phyloP scores from a whole-genome alignment of 53 echinoderm and acorn worm genomes.

The Luidia sarsii region DNA sequence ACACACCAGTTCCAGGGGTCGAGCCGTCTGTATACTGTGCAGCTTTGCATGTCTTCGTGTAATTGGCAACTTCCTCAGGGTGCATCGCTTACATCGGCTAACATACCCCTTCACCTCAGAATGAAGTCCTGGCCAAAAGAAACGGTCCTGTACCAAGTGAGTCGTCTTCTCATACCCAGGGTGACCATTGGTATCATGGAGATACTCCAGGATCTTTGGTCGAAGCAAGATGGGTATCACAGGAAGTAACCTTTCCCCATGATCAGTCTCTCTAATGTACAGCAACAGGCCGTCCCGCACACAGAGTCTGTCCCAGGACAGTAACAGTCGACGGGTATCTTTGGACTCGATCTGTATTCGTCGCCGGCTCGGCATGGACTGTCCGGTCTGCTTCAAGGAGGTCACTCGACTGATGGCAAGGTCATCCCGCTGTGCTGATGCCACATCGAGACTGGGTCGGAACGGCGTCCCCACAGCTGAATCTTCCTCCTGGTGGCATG shows the following conservation, averaged over 20 bases:
- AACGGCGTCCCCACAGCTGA: background rate
- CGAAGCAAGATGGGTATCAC: conserved; percentile 1
- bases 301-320: background rate
- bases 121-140: conserved; percentile 19
- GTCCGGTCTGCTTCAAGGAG: background rate
- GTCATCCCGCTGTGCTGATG: background rate
- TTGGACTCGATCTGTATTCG: background rate
- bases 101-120: background rate
- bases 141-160: conserved; percentile 4
- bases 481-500: no score
- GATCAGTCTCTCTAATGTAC: background rate
- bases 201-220: background rate
- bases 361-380: background rate
- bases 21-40: background rate
- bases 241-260: background rate
- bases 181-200: conserved; percentile 32
- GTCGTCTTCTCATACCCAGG: conserved; percentile 7
- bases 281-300: background rate
- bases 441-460: background rate
- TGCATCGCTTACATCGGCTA: conserved; percentile 3
- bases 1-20: conserved; percentile 38
- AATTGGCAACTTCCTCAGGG: conserved; percentile 8
- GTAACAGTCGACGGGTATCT: background rate
- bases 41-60: background rate
- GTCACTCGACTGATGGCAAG: background rate